Evolutionary conservation across 2,113 vertebrate genomes (phyloP), one percentile per base, ranked within the genome.

Genomic region (Sturnus vulgaris): DNA sequence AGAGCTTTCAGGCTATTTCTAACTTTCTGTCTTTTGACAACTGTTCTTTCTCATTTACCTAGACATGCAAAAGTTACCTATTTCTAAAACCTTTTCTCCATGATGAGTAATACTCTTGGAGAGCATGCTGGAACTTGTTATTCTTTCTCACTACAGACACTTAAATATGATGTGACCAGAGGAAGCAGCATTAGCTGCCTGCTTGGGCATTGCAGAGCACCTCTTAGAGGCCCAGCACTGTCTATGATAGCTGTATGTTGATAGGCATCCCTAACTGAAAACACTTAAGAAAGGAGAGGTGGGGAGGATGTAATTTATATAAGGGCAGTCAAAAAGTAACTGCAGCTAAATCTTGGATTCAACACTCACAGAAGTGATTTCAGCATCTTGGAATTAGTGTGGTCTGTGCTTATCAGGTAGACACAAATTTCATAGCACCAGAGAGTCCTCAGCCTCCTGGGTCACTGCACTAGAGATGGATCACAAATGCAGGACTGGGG

Each of bases 1-100:
- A 95, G 86, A 86, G 82, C 76, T 88, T 92, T 94, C 88, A 90
- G 59, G 47, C 86, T 80, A 3, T 82, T 92, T 72, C 65, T 90
- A 68, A 31, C 57, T 72, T 76, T 92, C 53, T 65, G 9, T 91
- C 86, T 83, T 92, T 70, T 56, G 42, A 81, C 66, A 44, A 63
- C 72, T 44, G n/a, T 82, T 46, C 27, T 93, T 64, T 92, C 46
- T 63, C 66, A 80, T 61, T 66, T 82, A 69, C 46, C 27, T 66
- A 42, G 59, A 82, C 49, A 53, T n/a, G 10, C 20, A 42, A 53
- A 87, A 89, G 33, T 71, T 75, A 64, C 18, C 15, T 69, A 30
- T 94, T 87, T 50, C 35, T 53, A 17, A 87, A 89, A 66, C 27
- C 12, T 64, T 84, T 44, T 24, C n/a, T 93, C 27, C 27, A 9